Evolutionary conservation across 2,113 vertebrate genomes (phyloP).

Genomic region (Verasper variegatus): DNA sequence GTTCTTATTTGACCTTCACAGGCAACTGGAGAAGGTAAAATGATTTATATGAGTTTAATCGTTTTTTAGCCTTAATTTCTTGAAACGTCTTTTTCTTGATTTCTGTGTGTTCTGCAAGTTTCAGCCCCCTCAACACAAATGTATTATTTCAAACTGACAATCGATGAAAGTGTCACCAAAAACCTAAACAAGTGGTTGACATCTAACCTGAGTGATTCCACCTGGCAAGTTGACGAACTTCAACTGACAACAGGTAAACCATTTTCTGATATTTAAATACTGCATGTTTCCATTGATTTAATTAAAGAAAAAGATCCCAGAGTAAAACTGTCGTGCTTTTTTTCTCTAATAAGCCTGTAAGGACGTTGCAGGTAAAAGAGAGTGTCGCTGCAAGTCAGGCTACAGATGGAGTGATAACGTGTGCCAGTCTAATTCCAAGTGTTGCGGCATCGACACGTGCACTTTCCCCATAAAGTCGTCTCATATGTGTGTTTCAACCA

Average conservation of each 20-base stretch:
- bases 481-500: conserved; percentile 29
- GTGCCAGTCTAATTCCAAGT: neutral
- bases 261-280: neutral
- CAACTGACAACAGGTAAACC: conserved; percentile 68
- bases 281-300: neutral
- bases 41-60: neutral
- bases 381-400: fast-evolving
- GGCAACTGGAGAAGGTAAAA: conserved; percentile 53
- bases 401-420: conserved; percentile 36
- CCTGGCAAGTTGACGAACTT: fast-evolving
- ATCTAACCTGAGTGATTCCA: fast-evolving
- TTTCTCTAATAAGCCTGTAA: conserved; percentile 43
- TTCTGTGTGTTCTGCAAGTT: conserved; percentile 14
- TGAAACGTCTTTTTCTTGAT: neutral
- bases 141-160: conserved; percentile 50
- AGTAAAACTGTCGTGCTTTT: neutral
- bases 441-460: neutral
- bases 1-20: conserved; percentile 34
- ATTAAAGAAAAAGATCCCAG: neutral
- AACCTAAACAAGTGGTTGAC: neutral
- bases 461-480: fast-evolving
- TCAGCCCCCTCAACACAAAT: conserved; percentile 57
- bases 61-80: neutral
- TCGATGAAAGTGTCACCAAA: neutral
- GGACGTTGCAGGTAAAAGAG: fast-evolving